phyloP scores from a whole-genome alignment of 1,140 invertebrate genomes.

The Drosophila teissieri region DNA sequence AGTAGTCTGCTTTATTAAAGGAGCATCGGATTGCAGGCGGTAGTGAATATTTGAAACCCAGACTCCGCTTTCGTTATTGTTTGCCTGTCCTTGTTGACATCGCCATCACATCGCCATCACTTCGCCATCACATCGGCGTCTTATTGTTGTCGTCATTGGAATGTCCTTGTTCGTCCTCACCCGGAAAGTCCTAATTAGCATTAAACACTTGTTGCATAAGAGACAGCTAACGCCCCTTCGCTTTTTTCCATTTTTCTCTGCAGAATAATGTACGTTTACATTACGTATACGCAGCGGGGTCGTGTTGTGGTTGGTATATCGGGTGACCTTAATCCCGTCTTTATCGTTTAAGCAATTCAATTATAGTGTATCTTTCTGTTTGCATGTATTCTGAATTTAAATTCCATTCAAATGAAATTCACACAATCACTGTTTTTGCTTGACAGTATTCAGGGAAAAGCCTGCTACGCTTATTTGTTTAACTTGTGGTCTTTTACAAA shows the following conservation, averaged over 20 bases:
- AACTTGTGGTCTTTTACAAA: constrained; percentile 1
- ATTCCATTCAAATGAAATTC: not conserved
- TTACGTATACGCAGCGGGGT: constrained; percentile 28
- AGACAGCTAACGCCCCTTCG: constrained; percentile 23
- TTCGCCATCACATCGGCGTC: not conserved
- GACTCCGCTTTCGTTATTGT: constrained; percentile 8
- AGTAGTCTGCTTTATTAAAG: constrained; percentile 32
- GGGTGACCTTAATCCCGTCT: not conserved
- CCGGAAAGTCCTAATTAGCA: constrained; percentile 58
- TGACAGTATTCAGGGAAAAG: too few species aligned
- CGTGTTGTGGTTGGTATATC: constrained; percentile 12
- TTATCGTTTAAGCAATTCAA: constrained; percentile 25
- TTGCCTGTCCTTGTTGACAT: constrained; percentile 17
- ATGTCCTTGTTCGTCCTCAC: constrained; percentile 16
- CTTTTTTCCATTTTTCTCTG: constrained; percentile 9
- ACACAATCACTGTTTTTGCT: too few species aligned
- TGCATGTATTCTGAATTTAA: not conserved
- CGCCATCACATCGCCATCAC: not conserved
- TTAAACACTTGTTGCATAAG: constrained; percentile 58
- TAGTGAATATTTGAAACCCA: constrained; percentile 18
- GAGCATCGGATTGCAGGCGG: constrained; percentile 33
- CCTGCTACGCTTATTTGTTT: too few species aligned
- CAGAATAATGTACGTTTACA: constrained; percentile 10
- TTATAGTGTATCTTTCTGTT: not conserved
- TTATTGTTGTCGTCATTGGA: constrained; percentile 5